Conservation (phyloP, 2,888 invertebrate species). For the Rhorus exstirpatorius region DNA sequence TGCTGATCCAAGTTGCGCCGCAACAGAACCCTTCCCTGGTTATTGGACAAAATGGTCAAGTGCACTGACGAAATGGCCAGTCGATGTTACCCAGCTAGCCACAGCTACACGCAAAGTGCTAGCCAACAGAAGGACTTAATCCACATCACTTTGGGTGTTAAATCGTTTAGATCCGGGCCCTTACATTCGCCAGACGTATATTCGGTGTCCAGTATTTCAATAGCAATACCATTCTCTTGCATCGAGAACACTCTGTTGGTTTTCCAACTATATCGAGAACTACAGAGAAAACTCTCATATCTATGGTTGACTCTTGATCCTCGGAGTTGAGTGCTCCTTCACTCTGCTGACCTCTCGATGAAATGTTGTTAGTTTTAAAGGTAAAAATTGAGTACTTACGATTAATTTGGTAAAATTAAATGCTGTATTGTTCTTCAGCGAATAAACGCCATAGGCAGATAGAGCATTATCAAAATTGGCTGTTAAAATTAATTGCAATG, state of each 20-base stretch:
- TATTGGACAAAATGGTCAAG: slow-evolving; percentile 82
- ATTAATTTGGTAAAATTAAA: too few relatives aligned
- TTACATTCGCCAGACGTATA: too few relatives aligned
- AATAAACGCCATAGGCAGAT: too few relatives aligned
- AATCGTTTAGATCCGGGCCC: neutral
- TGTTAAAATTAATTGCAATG: too few relatives aligned
- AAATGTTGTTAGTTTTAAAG: too few relatives aligned
- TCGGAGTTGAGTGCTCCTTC: slow-evolving; percentile 54
- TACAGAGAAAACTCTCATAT: slow-evolving; percentile 33
- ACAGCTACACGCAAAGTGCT: too few relatives aligned
- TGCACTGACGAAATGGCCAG: slow-evolving; percentile 59
- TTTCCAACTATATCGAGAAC: slow-evolving; percentile 46
- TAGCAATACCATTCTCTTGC: slow-evolving; percentile 4
- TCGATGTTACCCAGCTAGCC: neutral
- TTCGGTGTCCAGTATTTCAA: slow-evolving; percentile 15
- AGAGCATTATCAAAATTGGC: too few relatives aligned
- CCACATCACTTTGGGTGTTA: neutral
- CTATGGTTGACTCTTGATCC: slow-evolving; percentile 31
- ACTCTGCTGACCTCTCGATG: too few relatives aligned
- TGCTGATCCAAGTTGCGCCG: too few relatives aligned
- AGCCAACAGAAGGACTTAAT: slow-evolving; percentile 1
- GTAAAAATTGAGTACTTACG: too few relatives aligned
- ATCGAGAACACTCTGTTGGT: slow-evolving; percentile 30
- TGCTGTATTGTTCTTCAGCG: too few relatives aligned
- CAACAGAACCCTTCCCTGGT: too few relatives aligned